phyloP scores from a whole-genome alignment of 1,140 invertebrate genomes.

The Aphaenogaster floridana region DNA sequence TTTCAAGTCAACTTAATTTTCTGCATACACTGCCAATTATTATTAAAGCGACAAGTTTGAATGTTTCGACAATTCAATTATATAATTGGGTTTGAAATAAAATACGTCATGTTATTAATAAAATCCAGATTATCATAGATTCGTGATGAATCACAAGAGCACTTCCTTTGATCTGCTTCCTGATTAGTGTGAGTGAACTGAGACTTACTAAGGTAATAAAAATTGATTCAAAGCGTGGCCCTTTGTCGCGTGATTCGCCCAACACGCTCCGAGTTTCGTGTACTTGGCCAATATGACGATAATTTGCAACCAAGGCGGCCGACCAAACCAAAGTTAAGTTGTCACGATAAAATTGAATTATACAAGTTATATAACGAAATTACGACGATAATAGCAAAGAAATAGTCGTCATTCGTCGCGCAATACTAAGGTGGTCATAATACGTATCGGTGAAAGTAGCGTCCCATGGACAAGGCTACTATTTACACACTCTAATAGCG shows the following conservation, averaged over 20 bases:
- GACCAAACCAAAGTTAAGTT: neutral
- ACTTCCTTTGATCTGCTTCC: neutral
- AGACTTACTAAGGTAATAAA: slow-evolving; percentile 8
- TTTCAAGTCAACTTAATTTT: slow-evolving; percentile 10
- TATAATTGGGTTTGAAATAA: neutral
- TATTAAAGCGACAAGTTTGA: neutral
- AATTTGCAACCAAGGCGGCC: neutral
- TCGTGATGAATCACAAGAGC: neutral
- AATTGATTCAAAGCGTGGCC: slow-evolving; percentile 40
- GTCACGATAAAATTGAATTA: neutral
- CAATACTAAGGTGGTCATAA: neutral
- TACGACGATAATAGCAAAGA: neutral
- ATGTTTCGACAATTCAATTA: neutral
- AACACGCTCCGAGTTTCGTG: slow-evolving; percentile 25
- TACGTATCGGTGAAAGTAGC: slow-evolving; percentile 53
- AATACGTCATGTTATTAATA: neutral
- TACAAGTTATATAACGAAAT: slow-evolving; percentile 26
- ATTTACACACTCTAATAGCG: slow-evolving; percentile 5
- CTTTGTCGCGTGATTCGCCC: slow-evolving; percentile 15
- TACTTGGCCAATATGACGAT: slow-evolving; percentile 16
- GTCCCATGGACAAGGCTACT: neutral
- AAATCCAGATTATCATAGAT: neutral
- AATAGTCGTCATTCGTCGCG: neutral
- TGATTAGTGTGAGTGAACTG: neutral
- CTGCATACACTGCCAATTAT: neutral